Percentiles rank a stretch among this genome's conserved stretches.
phyloP scores from a whole-genome alignment of 2,797 vertebrate genomes.

The Leptoclinus maculatus region DNA sequence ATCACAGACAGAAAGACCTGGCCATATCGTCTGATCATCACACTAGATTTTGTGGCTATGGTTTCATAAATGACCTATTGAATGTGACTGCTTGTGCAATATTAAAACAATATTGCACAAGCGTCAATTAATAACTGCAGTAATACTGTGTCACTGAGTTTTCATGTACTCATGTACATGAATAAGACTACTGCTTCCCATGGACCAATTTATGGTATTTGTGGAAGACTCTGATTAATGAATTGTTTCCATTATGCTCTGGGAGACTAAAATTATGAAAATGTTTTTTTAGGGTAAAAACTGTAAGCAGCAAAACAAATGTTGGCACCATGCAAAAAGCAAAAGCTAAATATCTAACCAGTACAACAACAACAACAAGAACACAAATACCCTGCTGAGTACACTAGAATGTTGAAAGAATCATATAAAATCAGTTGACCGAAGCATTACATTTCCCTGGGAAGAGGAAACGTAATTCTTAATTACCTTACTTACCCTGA shows the following conservation, averaged over 20 bases:
- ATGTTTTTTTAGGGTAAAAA: background rate
- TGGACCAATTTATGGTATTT: background rate
- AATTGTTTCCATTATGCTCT: background rate
- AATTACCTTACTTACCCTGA: background rate
- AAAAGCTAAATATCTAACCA: background rate
- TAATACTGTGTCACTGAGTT: background rate
- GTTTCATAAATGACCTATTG: conserved; percentile 16
- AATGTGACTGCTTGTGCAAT: conserved; percentile 2
- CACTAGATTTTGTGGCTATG: background rate
- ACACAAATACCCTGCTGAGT: background rate
- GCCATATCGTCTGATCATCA: conserved; percentile 29
- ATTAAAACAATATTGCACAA: background rate
- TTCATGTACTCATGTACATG: background rate
- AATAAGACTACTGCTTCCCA: background rate
- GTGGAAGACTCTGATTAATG: background rate
- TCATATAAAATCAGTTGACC: background rate
- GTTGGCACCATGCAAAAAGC: background rate
- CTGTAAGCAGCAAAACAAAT: background rate
- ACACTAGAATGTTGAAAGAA: background rate
- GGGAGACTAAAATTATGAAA: background rate
- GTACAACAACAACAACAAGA: background rate
- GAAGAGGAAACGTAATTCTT: conserved; percentile 5
- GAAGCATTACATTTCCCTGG: background rate
- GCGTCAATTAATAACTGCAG: conserved; percentile 14
- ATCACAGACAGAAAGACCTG: conserved; percentile 24